phyloP scores from a whole-genome alignment of 2,888 invertebrate species.

The Hanleya hanleyi region DNA sequence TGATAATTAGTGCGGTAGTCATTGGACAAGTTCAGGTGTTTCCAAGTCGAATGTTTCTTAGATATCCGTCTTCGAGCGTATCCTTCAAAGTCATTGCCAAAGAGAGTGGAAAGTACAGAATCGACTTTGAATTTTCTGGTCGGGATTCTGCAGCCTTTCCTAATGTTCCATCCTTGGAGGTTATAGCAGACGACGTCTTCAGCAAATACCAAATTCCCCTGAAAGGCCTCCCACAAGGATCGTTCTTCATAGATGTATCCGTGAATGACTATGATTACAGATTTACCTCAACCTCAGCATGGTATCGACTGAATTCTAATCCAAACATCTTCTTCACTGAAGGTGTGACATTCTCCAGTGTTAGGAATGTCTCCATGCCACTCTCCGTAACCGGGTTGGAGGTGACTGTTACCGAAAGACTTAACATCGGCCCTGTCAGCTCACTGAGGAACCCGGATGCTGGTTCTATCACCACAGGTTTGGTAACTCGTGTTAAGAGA shows the following conservation, averaged over 20 bases:
- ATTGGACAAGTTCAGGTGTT: neutral
- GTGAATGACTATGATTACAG: neutral
- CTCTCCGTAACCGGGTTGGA: neutral
- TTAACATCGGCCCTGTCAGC: neutral
- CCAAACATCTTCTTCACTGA: neutral
- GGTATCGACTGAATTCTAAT: neutral
- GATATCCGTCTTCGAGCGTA: neutral
- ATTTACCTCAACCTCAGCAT: conserved; percentile 3
- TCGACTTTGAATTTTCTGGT: neutral
- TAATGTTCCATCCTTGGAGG: neutral
- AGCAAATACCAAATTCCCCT: neutral
- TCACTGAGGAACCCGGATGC: neutral
- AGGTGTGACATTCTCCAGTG: neutral
- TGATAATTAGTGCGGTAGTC: neutral
- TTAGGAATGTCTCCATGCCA: neutral
- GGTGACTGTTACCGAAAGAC: neutral
- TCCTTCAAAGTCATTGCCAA: neutral
- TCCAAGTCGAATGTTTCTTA: neutral
- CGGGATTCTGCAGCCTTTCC: neutral
- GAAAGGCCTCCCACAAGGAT: neutral
- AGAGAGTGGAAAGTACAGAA: neutral
- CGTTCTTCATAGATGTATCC: neutral
- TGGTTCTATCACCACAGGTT: neutral
- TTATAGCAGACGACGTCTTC: conserved; percentile 2
- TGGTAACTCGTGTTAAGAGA: neutral